Conservation (phyloP, 2,113 vertebrate genomes). For the Pelmatolapia mariae region DNA sequence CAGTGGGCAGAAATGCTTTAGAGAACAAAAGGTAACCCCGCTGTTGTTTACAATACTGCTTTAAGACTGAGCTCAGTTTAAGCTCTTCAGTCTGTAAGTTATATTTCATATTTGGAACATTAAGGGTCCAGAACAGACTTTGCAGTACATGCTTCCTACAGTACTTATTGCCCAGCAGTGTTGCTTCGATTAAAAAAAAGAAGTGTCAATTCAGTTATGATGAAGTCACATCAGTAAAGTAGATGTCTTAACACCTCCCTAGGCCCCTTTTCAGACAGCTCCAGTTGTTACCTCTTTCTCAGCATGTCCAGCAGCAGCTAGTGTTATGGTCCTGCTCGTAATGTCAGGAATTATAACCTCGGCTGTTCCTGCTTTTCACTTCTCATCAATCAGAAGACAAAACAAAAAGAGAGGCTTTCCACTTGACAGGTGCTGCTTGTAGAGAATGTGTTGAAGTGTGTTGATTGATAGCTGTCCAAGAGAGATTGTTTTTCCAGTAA, state of each 20-base stretch:
- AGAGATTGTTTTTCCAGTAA: not conserved
- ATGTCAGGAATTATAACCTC: constrained; percentile 57
- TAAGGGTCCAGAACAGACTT: not conserved
- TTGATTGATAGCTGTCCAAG: constrained; percentile 34
- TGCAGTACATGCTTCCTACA: not conserved
- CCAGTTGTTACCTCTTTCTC: constrained; percentile 22
- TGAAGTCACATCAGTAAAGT: constrained; percentile 51
- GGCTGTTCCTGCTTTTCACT: constrained; percentile 31
- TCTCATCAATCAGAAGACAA: constrained; percentile 49
- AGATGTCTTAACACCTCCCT: not conserved
- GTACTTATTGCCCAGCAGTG: not conserved
- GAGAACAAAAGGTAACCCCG: not conserved
- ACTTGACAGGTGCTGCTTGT: constrained; percentile 29
- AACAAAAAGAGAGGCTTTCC: not conserved
- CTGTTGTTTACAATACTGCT: not conserved
- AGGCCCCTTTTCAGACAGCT: constrained; percentile 4
- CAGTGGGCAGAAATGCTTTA: not conserved
- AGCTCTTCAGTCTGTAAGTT: not conserved
- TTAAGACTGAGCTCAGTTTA: not conserved
- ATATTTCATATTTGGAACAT: not conserved
- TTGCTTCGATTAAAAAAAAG: constrained; percentile 1
- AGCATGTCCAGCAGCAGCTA: constrained; percentile 26
- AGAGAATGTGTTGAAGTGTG: not conserved
- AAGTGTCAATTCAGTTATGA: constrained; percentile 26
- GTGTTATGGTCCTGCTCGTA: constrained; percentile 51